phyloP scores from a whole-genome alignment of 2,113 vertebrate genomes.

The Falco punctatus region DNA sequence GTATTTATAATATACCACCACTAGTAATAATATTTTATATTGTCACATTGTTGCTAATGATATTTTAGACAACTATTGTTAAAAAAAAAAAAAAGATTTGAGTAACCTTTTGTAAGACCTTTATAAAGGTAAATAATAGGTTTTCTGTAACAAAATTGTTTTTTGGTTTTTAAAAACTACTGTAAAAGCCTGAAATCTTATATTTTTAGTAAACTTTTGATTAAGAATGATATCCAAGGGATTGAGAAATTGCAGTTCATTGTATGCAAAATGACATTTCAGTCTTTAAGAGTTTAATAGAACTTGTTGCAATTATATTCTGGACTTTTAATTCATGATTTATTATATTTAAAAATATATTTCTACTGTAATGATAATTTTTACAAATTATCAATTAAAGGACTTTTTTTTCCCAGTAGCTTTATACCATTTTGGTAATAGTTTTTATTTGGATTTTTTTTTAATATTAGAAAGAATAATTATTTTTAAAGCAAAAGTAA shows the following conservation, averaged over 20 bases:
- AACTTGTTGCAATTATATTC: background rate
- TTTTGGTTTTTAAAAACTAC: background rate
- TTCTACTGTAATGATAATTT: background rate
- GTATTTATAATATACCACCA: background rate
- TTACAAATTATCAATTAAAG: background rate
- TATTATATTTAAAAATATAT: background rate
- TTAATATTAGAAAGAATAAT: background rate
- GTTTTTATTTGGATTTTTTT: background rate
- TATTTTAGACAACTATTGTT: background rate
- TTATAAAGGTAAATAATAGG: background rate
- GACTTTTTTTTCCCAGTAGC: background rate
- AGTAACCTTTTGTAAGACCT: background rate
- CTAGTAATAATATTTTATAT: constrained; percentile 25
- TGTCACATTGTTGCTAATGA: background rate
- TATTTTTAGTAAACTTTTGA: constrained; percentile 12
- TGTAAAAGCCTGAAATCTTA: background rate
- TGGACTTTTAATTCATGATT: background rate
- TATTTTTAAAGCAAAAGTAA: background rate
- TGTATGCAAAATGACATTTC: constrained; percentile 32
- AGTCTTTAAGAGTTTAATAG: background rate
- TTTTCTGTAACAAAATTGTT: background rate
- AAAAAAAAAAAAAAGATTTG: background rate
- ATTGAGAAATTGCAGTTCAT: background rate
- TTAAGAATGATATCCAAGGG: background rate
- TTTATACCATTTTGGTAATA: background rate